A percentile compares a stretch with the other conserved stretches of the same genome.
phyloP scores from a whole-genome alignment of 37 sponge, comb jelly and placozoan species.

The Cliona cf. orientalis region DNA sequence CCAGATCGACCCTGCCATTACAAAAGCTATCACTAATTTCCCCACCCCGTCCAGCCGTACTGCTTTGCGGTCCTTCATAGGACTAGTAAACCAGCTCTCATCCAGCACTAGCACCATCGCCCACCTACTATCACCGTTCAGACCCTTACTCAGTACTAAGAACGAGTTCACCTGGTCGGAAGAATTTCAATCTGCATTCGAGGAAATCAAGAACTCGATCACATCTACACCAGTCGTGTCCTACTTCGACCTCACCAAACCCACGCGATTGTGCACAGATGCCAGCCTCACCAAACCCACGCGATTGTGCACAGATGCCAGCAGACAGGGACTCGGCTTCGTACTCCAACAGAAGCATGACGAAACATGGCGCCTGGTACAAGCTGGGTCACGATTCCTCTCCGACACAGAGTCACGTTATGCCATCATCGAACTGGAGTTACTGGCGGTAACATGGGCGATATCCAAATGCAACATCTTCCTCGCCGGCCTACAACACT shows the following conservation, averaged over 20 bases:
- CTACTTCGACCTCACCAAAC: no score
- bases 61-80: constrained; percentile 35
- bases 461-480: no score
- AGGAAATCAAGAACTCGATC: no score
- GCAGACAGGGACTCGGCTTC: constrained; percentile 28
- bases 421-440: constrained; percentile 39
- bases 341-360: constrained; percentile 17
- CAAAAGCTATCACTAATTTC: constrained; percentile 31
- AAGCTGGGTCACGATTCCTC: constrained; percentile 30
- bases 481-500: constrained; percentile 32
- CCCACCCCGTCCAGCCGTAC: constrained; percentile 26
- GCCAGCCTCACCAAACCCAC: no score
- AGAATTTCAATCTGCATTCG: no score
- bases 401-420: constrained; percentile 33
- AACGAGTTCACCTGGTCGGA: no score
- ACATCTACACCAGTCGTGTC: no score
- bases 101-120: constrained; percentile 7
- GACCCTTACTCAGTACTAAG: no score
- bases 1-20: constrained; percentile 19
- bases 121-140: constrained; percentile 10
- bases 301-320: no score
- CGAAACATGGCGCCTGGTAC: constrained; percentile 14
- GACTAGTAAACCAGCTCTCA: no score
- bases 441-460: no score
- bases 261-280: no score